Base-by-base conservation (phyloP, 2,113 vertebrate genomes). In the Manacus vitellinus region DNA sequence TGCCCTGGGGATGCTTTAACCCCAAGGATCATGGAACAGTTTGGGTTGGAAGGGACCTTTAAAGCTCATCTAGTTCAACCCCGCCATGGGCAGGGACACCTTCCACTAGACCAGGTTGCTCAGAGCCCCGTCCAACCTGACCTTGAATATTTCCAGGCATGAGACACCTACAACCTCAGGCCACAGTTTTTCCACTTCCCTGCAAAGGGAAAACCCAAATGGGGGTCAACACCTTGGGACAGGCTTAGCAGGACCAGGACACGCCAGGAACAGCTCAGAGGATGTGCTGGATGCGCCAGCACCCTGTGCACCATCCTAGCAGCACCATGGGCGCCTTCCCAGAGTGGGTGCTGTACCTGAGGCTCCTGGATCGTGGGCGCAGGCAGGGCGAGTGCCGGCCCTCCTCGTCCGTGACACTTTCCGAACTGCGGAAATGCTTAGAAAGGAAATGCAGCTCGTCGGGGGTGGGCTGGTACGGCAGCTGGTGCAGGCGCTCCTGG, bases 371-470 rank as follows among this genome's bases (percentile, higher is more conserved):
- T 3, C 99, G 98, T 2, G 99, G 99, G 4, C 99, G 98, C 58
- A 99, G 98, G 96, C 98, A 98, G 3, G 99, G 98, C 0, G 99
- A 98, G 61, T 97, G 98, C 70, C 98, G 92, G 7, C 99, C 99
- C 11, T 99, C 99, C 89, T 99, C 99, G 2, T 98, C 98, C 3
- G 98, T 98, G 4, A 98, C 98, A 73, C 99, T 99, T 97, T 99
- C 99, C 0, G 99, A 98, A 96, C 99, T 99, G 94, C 99, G 99
- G 97, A 99, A 99, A 96, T 99, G 99, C 97, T 98, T 99, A 96
- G 99, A 99, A 91, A 99, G 98, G 97, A 99, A 99, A 97, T 98
- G 98, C 73, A 99, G 98, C 97, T 99, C 99, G n/a, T 99, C 99
- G 12, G 99, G 98, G 3, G 99, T 99, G 37, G 99, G 99, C 91